phyloP scores from a whole-genome alignment of 1,140 invertebrate species.

The Ceratoteleas bidentatus region DNA sequence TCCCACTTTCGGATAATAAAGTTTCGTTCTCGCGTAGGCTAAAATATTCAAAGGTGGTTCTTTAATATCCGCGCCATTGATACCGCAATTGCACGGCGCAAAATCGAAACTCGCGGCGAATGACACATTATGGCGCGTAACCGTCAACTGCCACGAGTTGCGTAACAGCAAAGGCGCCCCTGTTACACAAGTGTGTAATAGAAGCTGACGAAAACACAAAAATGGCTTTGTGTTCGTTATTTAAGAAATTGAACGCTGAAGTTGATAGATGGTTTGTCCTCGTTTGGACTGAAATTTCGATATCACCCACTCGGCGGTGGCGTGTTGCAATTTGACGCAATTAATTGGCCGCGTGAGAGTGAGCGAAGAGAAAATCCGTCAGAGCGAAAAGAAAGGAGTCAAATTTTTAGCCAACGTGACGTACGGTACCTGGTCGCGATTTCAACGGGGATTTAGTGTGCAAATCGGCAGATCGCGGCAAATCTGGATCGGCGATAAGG shows the following conservation, averaged over 20 bases:
- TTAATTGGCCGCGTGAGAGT: too few species aligned
- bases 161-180: constrained; percentile 3
- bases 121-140: constrained; percentile 8
- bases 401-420: too few species aligned
- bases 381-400: too few species aligned
- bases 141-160: constrained; percentile 15
- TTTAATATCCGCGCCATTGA: constrained; percentile 26
- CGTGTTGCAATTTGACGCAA: too few species aligned
- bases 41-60: constrained; percentile 19
- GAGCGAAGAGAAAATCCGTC: too few species aligned
- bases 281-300: too few species aligned
- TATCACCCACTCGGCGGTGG: too few species aligned
- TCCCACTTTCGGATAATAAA: constrained; percentile 18
- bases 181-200: constrained; percentile 14
- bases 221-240: background rate
- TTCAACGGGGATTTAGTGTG: too few species aligned
- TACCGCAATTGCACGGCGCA: constrained; percentile 15
- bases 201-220: background rate
- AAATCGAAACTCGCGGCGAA: constrained; percentile 11
- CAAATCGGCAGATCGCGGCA: too few species aligned
- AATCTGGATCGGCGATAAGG: too few species aligned
- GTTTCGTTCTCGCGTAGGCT: constrained; percentile 27
- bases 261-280: too few species aligned
- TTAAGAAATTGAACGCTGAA: background rate
- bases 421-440: too few species aligned